Base-by-base conservation (phyloP, 2,797 vertebrate species). In the Acipenser ruthenus region DNA sequence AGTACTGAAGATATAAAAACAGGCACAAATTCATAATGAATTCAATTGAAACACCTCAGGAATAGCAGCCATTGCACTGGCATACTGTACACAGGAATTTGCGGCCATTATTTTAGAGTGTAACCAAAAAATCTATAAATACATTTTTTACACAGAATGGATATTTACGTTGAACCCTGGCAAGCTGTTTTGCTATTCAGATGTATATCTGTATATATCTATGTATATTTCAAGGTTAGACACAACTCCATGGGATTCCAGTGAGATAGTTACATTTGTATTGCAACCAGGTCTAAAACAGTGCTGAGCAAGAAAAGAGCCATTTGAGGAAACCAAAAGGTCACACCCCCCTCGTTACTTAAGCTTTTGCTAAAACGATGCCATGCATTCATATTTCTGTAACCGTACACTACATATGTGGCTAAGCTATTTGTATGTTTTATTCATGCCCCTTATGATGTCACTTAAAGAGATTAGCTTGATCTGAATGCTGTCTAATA, bases 361-460 rank as follows among this genome's bases (percentile, higher is more conserved):
- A 84, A 89, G 89, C 87, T 89, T 89, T 90, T 90, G 90, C 88
- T 83, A 83, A 88, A 87, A 89, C 87, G 87, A 84, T 80, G 80
- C 79, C 80, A 76, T 81, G 86, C 84, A 87, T 79, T 71, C 78
- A 84, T 88, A 90, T 90, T 88, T 90, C 90, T 91, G 90, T 91
- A 90, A 90, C 86, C 67, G 80, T 83, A 83, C 82, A 77, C 77
- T 77, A 74, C 88, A 90, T 90, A 91, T 90, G 90, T 87, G 86
- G 85, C 77, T 69, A 64, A 69, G 84, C 80, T 82, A 77, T 84
- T 82, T 78, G 79, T 65, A 91, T 91, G 90, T 91, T 89, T 91
- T 91, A 91, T 91, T 91, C 90, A 91, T 91, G 83, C 81, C 85
- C 82, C 88, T 90, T 90, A 91, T 89, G 89, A 90, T 86, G 87